Evolutionary conservation across 2,888 invertebrate genomes (phyloP).

Genomic region (Malthinus seriepunctatus): DNA sequence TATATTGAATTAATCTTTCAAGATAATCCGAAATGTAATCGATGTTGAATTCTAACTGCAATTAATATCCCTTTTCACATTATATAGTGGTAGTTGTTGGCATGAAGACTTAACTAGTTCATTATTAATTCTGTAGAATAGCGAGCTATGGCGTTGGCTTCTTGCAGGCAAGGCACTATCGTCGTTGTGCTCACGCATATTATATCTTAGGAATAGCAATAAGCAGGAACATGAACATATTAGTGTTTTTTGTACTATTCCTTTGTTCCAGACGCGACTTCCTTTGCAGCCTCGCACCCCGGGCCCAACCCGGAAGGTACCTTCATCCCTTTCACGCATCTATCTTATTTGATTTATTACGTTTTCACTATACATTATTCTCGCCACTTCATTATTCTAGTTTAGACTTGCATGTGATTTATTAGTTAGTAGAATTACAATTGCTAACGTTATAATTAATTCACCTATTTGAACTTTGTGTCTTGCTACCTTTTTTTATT

Average conservation of each 20-base stretch:
- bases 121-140: slow-evolving; percentile 32
- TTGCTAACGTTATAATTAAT: slow-evolving; percentile 18
- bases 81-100: slow-evolving; percentile 17
- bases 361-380: slow-evolving; percentile 32
- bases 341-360: slow-evolving; percentile 41
- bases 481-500: neutral
- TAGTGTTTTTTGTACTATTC: slow-evolving; percentile 48
- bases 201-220: slow-evolving; percentile 42
- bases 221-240: slow-evolving; percentile 45
- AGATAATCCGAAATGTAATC: slow-evolving; percentile 9
- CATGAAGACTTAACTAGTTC: slow-evolving; percentile 26
- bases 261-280: slow-evolving; percentile 54
- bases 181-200: slow-evolving; percentile 40
- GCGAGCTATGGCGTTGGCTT: slow-evolving; percentile 35
- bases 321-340: slow-evolving; percentile 40
- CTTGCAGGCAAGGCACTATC: slow-evolving; percentile 55
- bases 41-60: slow-evolving; percentile 15
- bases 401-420: slow-evolving; percentile 33
- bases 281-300: slow-evolving; percentile 53
- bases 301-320: slow-evolving; percentile 53
- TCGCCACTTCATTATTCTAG: slow-evolving; percentile 32
- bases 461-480: slow-evolving; percentile 4
- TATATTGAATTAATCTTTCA: slow-evolving; percentile 14
- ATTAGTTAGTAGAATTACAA: slow-evolving; percentile 28
- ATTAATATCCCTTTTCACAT: slow-evolving; percentile 18